These are phyloP conservation scores for Helostoma temminkii DNA, from an alignment of 2,797 vertebrate species.

Conservation along the genomic window DNA sequence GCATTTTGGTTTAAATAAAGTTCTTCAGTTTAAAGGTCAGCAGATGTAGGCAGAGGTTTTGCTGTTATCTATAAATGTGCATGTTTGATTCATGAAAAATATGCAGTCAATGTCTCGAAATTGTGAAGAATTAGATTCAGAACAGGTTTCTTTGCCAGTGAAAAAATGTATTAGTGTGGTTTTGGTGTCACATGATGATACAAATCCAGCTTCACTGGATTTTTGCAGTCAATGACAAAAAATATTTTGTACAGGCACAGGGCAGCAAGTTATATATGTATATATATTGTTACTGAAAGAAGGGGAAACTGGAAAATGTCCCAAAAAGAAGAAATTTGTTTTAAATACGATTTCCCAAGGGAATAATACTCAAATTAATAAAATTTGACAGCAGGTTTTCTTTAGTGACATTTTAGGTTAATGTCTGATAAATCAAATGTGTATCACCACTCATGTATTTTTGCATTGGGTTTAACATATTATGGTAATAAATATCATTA, in stretches of 20 bases:
- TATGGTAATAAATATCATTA: conserved; percentile 39
- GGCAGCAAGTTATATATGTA: neutral
- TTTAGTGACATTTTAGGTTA: conserved; percentile 1
- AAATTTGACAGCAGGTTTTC: too few species aligned
- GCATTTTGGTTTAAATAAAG: too few species aligned
- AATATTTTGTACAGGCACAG: too few species aligned
- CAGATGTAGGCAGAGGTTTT: too few species aligned
- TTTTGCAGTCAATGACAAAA: neutral
- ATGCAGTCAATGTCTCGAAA: too few species aligned
- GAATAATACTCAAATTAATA: neutral
- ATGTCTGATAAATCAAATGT: neutral
- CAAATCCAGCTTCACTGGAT: neutral
- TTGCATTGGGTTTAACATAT: conserved; percentile 18
- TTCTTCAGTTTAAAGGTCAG: too few species aligned
- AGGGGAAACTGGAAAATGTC: neutral
- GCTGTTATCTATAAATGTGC: too few species aligned
- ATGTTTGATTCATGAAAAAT: too few species aligned
- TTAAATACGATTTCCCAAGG: neutral
- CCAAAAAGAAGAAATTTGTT: neutral
- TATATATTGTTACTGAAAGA: neutral
- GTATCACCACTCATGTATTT: neutral
- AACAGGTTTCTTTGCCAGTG: too few species aligned
- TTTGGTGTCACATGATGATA: neutral
- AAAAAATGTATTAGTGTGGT: neutral
- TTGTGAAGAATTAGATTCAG: too few species aligned